Evolutionary conservation across 1,140 invertebrate genomes (phyloP).

Genomic region (Pristionchus pacificus): DNA sequence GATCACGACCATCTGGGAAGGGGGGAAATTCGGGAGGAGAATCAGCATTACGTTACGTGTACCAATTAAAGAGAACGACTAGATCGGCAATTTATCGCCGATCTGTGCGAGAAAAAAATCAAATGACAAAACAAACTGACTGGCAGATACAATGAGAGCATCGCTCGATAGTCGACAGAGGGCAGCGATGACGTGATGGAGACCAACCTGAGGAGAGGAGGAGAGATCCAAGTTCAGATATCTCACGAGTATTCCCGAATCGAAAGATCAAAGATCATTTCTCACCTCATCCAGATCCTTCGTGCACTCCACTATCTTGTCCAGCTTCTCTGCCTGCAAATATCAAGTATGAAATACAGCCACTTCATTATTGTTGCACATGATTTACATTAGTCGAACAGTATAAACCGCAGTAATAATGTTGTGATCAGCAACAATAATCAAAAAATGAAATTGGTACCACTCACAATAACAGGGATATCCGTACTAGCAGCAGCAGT

Average conservation of each 20-base stretch:
- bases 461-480: slow-evolving; percentile 68
- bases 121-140: no score
- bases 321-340: background rate
- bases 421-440: background rate
- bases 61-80: background rate
- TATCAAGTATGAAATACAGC: background rate
- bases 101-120: no score
- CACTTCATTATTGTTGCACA: background rate
- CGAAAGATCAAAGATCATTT: slow-evolving; percentile 48
- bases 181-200: slow-evolving; percentile 93
- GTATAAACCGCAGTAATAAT: background rate
- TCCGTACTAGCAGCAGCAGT: slow-evolving; percentile 93
- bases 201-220: slow-evolving; percentile 78
- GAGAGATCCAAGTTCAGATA: background rate
- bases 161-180: slow-evolving; percentile 91
- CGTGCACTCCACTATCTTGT: background rate
- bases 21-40: slow-evolving; percentile 7
- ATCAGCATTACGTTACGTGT: slow-evolving; percentile 5
- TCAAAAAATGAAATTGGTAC: slow-evolving; percentile 6
- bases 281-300: background rate
- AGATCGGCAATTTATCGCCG: no score
- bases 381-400: background rate
- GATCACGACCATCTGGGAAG: slow-evolving; percentile 67
- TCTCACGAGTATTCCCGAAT: no score
- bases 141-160: no score